Conservation (phyloP, 1,140 invertebrate genomes). For the Drosophila asahinai region DNA sequence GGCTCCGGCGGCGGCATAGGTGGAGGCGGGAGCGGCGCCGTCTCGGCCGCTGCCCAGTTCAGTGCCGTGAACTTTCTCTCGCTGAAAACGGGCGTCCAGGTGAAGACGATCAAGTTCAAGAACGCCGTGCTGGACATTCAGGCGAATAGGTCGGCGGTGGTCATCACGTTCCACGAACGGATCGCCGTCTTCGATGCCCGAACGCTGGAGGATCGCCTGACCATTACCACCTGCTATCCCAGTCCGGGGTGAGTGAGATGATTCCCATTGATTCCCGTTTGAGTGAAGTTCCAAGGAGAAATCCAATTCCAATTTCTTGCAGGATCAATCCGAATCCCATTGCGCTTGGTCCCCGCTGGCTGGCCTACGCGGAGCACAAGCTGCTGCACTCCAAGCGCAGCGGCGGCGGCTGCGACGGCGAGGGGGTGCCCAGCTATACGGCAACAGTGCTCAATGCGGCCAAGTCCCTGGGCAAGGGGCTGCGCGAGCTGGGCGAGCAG, state of each 20-base stretch:
- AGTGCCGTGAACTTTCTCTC: conserved; percentile 96
- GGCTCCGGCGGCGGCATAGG: conserved; percentile 13
- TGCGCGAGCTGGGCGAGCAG: conserved; percentile 96
- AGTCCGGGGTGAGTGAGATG: conserved; percentile 87
- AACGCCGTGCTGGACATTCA: conserved; percentile 94
- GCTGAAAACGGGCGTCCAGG: conserved; percentile 94
- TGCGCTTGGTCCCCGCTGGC: conserved; percentile 93
- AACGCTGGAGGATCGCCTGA: conserved; percentile 93
- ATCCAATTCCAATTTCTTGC: conserved; percentile 24
- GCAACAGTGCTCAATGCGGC: conserved; percentile 97
- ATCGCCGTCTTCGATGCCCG: conserved; percentile 96
- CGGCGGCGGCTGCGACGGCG: conserved; percentile 92
- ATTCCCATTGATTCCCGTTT: no score
- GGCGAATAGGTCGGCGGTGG: conserved; percentile 92
- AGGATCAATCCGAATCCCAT: conserved; percentile 95
- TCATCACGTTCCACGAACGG: conserved; percentile 95
- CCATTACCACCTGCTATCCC: conserved; percentile 95
- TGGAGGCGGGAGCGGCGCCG: conserved; percentile 15
- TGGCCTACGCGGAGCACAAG: conserved; percentile 94
- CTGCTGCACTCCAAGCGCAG: conserved; percentile 92
- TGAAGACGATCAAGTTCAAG: conserved; percentile 97
- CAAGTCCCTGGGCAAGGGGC: conserved; percentile 94
- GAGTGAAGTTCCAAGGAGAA: no score
- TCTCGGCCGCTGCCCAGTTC: conserved; percentile 90
- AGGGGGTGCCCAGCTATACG: conserved; percentile 95